Percentiles rank a stretch among this genome's conserved stretches.
Evolutionary conservation across 2,888 invertebrate species (phyloP).

Genomic region (Syrphus vitripennis): DNA sequence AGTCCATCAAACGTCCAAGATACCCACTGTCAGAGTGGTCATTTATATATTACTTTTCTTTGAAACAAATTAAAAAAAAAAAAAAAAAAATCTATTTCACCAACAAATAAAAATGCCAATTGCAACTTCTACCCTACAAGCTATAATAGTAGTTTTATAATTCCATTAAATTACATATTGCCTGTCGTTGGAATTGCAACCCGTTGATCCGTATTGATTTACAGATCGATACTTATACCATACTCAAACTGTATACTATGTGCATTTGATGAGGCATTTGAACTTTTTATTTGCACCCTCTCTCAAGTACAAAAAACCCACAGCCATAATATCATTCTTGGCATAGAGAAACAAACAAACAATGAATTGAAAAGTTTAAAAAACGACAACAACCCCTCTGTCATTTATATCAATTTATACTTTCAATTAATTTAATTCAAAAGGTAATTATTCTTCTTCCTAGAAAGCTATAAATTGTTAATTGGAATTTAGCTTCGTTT

Average conservation of each 20-base stretch:
- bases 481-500: background rate
- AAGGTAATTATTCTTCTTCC: background rate
- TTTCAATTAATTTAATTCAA: slow-evolving; percentile 12
- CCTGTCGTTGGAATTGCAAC: slow-evolving; percentile 26
- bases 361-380: background rate
- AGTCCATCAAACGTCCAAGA: background rate
- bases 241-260: background rate
- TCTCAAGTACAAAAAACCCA: background rate
- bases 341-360: background rate
- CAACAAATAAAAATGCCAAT: background rate
- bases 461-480: background rate
- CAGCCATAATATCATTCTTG: too few relatives aligned
- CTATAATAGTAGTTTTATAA: slow-evolving; percentile 28
- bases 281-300: slow-evolving; percentile 23
- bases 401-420: background rate
- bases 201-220: slow-evolving; percentile 59
- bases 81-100: background rate
- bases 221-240: slow-evolving; percentile 35
- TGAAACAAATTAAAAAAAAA: background rate
- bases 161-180: slow-evolving; percentile 47
- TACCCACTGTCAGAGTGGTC: background rate
- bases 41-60: background rate
- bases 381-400: background rate
- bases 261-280: slow-evolving; percentile 20
- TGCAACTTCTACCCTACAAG: slow-evolving; percentile 33